phyloP scores from a whole-genome alignment of 2,797 vertebrate species.

The Eutrigla gurnardus region DNA sequence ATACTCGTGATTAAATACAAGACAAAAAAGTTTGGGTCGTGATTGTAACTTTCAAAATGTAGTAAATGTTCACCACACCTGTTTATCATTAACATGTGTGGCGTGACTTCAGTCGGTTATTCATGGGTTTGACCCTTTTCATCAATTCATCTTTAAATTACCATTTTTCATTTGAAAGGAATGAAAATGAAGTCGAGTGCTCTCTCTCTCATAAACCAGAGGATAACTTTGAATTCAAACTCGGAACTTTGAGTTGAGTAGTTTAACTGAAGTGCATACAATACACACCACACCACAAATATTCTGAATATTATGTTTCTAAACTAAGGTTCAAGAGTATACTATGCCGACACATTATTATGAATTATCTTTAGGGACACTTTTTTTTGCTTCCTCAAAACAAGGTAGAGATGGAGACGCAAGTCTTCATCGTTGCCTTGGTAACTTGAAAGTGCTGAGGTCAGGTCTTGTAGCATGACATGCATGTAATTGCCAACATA shows the following conservation, averaged over 20 bases:
- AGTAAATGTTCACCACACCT: conserved; percentile 44
- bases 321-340: background rate
- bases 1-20: conserved; percentile 21
- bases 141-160: conserved; percentile 18
- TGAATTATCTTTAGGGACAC: background rate
- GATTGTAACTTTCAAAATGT: conserved; percentile 33
- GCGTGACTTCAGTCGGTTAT: conserved; percentile 53
- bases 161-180: conserved; percentile 55
- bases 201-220: conserved; percentile 37
- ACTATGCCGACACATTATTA: background rate
- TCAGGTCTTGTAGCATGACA: conserved; percentile 44
- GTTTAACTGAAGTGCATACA: conserved; percentile 12
- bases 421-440: conserved; percentile 10
- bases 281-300: background rate
- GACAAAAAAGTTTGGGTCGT: conserved; percentile 9
- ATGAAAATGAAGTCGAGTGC: conserved; percentile 40
- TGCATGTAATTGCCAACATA: conserved; percentile 44
- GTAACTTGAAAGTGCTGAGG: conserved; percentile 38
- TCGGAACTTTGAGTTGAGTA: conserved; percentile 19
- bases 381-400: conserved; percentile 17
- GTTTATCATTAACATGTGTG: conserved; percentile 53
- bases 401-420: conserved; percentile 28
- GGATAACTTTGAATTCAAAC: conserved; percentile 50
- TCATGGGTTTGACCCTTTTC: conserved; percentile 39
- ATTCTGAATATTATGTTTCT: conserved; percentile 13